Base-by-base conservation (phyloP, 1,140 invertebrate genomes). In the Neotoxoptera formosana region DNA sequence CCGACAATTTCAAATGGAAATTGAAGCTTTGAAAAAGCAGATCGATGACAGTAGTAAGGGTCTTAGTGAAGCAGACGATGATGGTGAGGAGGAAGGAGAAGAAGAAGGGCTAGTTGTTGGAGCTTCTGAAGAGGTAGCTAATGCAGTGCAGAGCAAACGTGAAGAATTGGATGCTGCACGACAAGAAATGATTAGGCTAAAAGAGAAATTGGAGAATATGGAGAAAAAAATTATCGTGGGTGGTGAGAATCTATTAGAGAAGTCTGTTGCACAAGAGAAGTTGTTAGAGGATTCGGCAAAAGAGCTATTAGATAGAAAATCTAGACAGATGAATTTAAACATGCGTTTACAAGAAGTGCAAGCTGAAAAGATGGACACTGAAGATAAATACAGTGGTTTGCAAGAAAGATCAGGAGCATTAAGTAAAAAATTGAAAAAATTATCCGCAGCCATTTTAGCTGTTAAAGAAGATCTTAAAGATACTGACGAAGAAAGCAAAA, bases 161-260 rank as follows among this genome's bases (percentile, higher is more conserved):
- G 95, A 96, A 93, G 94, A 95, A 56, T 95, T 99, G 14, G 90
- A 91, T 83, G 90, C 67, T 83, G 90, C 90, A 17, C 90, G 90
- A 9, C 90, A 91, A 81, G 90, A 91, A 91, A 91, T 91, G 90
- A 91, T 91, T 76, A 91, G 90, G 47, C 25, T 91, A 48, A 96
- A 97, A 94, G 97, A 98, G 94, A 99, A 99, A 95, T 96, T 99
- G 93, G 96, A 97, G 94, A 97, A 97, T 41, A 96, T 99, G 88
- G 98, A 99, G 95, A 98, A 98, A 93, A 99, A 99, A 95, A 99
- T 99, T 91, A 96, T 99, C 41, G 98, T 99, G 20, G 99, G 99
- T 2, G 99, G 99, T 17, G 99, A 99, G 95, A 99, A 99, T 96
- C 96, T 99, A 20, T 96, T 99, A 93, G 99, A 99, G 95, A 99